These are phyloP conservation scores for Monomorium pharaonis DNA, from an alignment of 1,140 invertebrate species.

Conservation along the genomic window DNA sequence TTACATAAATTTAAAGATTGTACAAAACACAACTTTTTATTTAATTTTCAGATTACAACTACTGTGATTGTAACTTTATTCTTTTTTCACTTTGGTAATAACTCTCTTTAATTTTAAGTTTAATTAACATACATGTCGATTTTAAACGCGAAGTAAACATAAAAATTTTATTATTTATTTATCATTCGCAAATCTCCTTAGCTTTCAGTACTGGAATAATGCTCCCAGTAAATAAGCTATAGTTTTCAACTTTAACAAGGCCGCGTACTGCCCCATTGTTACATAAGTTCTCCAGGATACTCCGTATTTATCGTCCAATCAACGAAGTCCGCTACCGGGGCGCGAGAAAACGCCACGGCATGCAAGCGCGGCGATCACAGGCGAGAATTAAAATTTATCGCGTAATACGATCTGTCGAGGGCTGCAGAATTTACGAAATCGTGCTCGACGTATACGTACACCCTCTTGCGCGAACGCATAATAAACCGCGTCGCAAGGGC, in stretches of 20 bases:
- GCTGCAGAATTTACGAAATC: conserved; percentile 48
- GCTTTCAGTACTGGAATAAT: background rate
- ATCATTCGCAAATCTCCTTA: background rate
- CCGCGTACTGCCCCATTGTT: background rate
- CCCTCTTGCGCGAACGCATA: conserved; percentile 43
- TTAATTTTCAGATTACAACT: background rate
- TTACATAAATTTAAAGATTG: background rate
- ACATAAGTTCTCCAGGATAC: conserved; percentile 10
- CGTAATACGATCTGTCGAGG: conserved; percentile 48
- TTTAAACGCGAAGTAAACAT: background rate
- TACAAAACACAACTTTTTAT: background rate
- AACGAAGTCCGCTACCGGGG: background rate
- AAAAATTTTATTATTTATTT: background rate
- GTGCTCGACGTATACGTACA: conserved; percentile 1
- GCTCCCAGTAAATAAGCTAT: background rate
- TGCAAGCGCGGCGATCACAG: conserved; percentile 36
- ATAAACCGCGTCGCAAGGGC: conserved; percentile 53
- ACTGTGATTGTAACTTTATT: background rate
- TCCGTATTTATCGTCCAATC: conserved; percentile 39
- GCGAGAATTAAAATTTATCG: conserved; percentile 56
- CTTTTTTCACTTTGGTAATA: background rate
- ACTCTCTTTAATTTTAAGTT: background rate
- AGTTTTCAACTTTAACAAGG: background rate
- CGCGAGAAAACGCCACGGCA: conserved; percentile 29
- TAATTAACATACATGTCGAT: background rate